These are phyloP conservation scores for Phengaris arion DNA, from an alignment of 2,888 invertebrate genomes.

Conservation along the genomic window DNA sequence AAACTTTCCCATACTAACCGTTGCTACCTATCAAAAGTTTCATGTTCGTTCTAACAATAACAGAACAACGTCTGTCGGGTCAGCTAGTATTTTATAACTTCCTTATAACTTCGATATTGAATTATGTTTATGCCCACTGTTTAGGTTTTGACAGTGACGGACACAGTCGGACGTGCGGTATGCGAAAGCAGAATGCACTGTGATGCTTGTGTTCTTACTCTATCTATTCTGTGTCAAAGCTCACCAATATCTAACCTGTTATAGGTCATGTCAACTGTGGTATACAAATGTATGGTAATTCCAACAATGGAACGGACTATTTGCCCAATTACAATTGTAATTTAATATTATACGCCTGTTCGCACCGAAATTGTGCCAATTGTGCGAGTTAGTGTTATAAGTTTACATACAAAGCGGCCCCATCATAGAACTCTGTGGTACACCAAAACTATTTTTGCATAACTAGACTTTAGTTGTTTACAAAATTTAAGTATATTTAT, in stretches of 20 bases:
- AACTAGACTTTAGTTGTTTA: background rate
- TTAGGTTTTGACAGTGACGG: too few relatives aligned
- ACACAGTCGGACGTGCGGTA: too few relatives aligned
- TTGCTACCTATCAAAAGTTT: too few relatives aligned
- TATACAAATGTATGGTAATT: slow-evolving; percentile 15
- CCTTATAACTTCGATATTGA: too few relatives aligned
- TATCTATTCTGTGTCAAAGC: background rate
- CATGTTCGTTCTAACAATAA: too few relatives aligned
- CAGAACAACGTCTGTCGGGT: too few relatives aligned
- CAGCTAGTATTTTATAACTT: too few relatives aligned
- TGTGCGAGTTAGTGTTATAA: slow-evolving; percentile 25
- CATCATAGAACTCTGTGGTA: background rate
- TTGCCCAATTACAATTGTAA: slow-evolving; percentile 30
- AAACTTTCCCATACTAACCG: too few relatives aligned
- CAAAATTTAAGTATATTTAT: background rate
- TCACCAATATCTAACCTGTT: background rate
- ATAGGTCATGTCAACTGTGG: slow-evolving; percentile 12
- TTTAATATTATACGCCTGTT: slow-evolving; percentile 24
- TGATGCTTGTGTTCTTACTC: background rate
- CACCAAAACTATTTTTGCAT: background rate
- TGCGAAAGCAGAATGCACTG: too few relatives aligned
- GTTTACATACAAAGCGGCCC: background rate
- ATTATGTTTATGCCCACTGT: too few relatives aligned
- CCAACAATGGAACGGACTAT: slow-evolving; percentile 21
- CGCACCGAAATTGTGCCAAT: slow-evolving; percentile 23